Evolutionary conservation across 2,113 vertebrate genomes (phyloP), one percentile per base, ranked within the genome.

Genomic region (Melanerpes formicivorus): DNA sequence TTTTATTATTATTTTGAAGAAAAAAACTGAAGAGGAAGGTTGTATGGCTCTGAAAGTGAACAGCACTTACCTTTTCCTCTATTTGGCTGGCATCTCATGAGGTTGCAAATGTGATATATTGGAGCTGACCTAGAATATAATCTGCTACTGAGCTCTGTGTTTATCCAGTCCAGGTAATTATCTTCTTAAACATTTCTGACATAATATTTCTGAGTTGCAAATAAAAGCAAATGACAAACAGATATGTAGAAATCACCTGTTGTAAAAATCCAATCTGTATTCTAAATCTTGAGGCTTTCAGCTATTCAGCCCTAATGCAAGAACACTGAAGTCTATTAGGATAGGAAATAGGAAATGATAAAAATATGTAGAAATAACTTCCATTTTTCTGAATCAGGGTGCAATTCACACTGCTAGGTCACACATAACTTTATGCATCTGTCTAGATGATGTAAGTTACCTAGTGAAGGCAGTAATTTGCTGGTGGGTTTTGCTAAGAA

Each of bases 181-280:
- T 92, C 93, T 95, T 73, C 82, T 80, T 89, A 96, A 95, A 62
- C 34, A 40, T 74, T 89, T 93, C 34, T 94, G 93, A 90, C 71
- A 75, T 34, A 87, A 74, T 70, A 70, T 83, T 90, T 94, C 72
- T 89, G 71, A 93, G 82, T 66, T 90, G 40, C 65, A 94, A 76
- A 92, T 88, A 91, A 75, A 91, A 83, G 37, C 66, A 91, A 90
- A 95, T 85, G 75, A 56, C 77, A 91, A 90, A 63, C 80, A 94
- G 76, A 74, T 91, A 88, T 15, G 29, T 85, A 48, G 72, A 80
- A 92, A 91, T 74, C 59, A 32, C 42, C 37, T 74, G 48, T 80
- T 1, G 0, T 90, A 82, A 91, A 95, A 94, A 90, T 88, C 59
- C 90, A 90, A 6, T 95, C 65, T 93, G 48, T 80, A 37, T 90